A percentile compares a stretch with the other conserved stretches of the same genome.
These are phyloP conservation scores for Paramuricea clavata DNA, from an alignment of 92 coral and sea anemone species.

Conservation along the genomic window DNA sequence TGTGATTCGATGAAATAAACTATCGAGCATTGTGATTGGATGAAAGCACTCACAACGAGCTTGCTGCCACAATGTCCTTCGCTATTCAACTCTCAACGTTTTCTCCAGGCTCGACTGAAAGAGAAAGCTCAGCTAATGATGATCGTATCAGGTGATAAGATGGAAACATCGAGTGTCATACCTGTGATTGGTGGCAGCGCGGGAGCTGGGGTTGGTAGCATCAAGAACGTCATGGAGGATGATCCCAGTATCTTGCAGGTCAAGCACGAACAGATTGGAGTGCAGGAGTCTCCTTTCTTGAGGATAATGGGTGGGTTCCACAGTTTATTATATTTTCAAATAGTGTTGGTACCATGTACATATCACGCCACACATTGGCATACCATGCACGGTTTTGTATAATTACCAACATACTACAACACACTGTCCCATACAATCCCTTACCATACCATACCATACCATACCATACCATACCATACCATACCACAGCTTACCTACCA, in stretches of 20 bases:
- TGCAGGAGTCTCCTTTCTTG: constrained; percentile 23
- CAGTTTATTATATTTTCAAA: no score
- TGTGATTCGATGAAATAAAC: no score
- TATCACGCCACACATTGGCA: no score
- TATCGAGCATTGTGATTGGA: no score
- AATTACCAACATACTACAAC: no score
- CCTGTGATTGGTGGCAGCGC: constrained; percentile 77
- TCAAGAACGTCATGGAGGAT: constrained; percentile 61
- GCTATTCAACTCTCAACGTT: neutral
- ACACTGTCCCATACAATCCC: neutral
- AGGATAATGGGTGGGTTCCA: constrained; percentile 40
- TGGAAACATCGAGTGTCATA: constrained; percentile 11
- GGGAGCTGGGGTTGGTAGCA: constrained; percentile 79
- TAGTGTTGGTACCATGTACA: no score
- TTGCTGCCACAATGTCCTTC: no score
- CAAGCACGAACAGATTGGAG: constrained; percentile 9
- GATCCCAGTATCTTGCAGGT: neutral
- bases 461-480: neutral
- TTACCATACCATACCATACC: constrained; percentile 1
- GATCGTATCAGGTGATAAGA: neutral
- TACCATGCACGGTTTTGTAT: no score
- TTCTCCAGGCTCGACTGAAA: neutral
- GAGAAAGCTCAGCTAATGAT: constrained; percentile 23
- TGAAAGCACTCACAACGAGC: no score
- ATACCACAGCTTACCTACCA: neutral